Evolutionary conservation across 2,113 vertebrate genomes (phyloP), one percentile per base, ranked within the genome.

Genomic region (Cacatua alba): DNA sequence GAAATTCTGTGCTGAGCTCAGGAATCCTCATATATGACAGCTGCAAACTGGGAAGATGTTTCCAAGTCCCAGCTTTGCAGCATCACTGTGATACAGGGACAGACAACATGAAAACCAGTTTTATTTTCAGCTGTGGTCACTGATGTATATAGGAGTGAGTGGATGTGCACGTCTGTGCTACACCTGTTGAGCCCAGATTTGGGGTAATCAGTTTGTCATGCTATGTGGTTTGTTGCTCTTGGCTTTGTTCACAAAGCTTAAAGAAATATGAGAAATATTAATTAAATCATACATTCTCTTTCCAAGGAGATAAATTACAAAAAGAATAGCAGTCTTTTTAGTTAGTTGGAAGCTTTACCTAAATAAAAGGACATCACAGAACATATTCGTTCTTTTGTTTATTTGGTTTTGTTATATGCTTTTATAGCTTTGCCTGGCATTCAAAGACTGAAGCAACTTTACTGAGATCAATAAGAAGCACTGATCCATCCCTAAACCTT

Each of bases 401-500:
- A 17, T 72, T 84, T 87, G 29, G 21, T 68, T 84, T 76, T n/a
- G 6, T 57, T 59, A 29, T 37, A 52, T 57, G 31, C 74, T 95
- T 95, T 94, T 92, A 43, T 77, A 59, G 37, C 39, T 90, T 90
- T 88, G 25, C 75, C 44, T 90, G 70, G 3, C 85, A 62, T 82
- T 82, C 46, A 70, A 46, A 85, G 52, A 85, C 44, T 31, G 79
- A 83, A 76, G 74, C 26, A 92, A 64, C 49, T 82, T 95, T 44
- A 72, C 70, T 70, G 35, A 16, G 55, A 92, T 96, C 95, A 86
- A 88, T 93, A 80, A 69, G 79, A 88, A 77, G 28, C 31, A 67
- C 43, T 63, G 90, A 83, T 90, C 46, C 35, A 74, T 85, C 20
- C 41, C 3, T 57, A 9, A 59, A 0, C 46, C 49, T 74, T 76